phyloP scores from a whole-genome alignment of 2,797 vertebrate species.

The Sylvia borin region DNA sequence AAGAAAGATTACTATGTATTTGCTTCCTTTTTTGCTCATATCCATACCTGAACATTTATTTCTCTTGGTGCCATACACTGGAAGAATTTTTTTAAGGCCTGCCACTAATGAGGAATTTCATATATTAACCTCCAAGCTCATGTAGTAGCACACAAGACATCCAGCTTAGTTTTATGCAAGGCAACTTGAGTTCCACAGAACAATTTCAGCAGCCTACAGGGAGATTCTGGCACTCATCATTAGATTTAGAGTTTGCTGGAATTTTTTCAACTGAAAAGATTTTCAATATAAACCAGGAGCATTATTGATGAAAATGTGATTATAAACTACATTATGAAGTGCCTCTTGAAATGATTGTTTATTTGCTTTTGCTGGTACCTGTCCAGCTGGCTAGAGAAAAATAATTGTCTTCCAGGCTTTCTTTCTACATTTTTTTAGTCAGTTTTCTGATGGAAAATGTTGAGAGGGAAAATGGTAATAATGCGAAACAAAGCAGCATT shows the following conservation, averaged over 20 bases:
- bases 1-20: background rate
- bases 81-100: background rate
- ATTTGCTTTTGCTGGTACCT: background rate
- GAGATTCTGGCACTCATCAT: background rate
- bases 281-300: background rate
- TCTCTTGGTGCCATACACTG: rapidly evolving
- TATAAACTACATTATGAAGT: background rate
- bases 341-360: conserved; percentile 6
- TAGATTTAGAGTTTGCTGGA: background rate
- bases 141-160: background rate
- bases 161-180: background rate
- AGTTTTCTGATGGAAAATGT: background rate
- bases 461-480: background rate
- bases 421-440: background rate
- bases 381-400: conserved; percentile 18
- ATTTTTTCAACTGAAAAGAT: background rate
- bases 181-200: background rate
- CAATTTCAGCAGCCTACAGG: background rate
- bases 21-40: background rate
- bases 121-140: background rate
- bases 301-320: conserved; percentile 21
- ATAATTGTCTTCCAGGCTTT: background rate
- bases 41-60: background rate
- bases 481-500: background rate
- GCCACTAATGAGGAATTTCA: background rate